These are phyloP conservation scores for Alouatta palliata DNA, from an alignment of 2,113 vertebrate genomes.

Conservation along the genomic window DNA sequence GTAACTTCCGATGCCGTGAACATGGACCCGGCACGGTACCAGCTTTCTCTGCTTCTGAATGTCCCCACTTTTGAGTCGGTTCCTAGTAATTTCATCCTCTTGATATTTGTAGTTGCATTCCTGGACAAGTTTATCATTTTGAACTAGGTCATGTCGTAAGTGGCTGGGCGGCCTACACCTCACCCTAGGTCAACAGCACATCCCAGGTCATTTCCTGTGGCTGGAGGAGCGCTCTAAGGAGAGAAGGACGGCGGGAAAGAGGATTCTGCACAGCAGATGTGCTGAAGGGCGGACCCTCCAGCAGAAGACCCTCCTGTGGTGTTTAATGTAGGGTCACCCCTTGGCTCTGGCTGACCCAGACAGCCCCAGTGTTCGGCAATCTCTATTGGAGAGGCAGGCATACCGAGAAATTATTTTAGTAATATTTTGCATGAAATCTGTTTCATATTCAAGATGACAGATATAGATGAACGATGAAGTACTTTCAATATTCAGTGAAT, in stretches of 20 bases:
- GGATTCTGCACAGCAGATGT: neutral
- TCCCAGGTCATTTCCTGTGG: neutral
- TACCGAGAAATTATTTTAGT: neutral
- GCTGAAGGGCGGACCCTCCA: neutral
- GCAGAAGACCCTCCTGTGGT: neutral
- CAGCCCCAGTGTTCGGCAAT: neutral
- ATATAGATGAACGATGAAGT: neutral
- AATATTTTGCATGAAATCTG: neutral
- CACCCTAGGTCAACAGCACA: neutral
- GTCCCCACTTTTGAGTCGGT: neutral
- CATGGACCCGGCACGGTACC: neutral
- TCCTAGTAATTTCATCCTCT: neutral
- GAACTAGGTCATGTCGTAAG: neutral
- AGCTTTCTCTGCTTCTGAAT: neutral
- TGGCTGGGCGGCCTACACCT: neutral
- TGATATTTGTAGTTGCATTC: constrained; percentile 35
- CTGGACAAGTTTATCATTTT: neutral
- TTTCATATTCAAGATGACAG: neutral
- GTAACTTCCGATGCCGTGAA: neutral
- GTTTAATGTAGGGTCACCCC: neutral
- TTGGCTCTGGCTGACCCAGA: neutral
- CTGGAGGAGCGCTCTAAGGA: neutral
- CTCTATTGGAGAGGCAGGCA: neutral
- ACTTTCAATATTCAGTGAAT: neutral
- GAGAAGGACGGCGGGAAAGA: neutral